phyloP scores from a whole-genome alignment of 2,113 vertebrate genomes.

The Istiophorus platypterus region DNA sequence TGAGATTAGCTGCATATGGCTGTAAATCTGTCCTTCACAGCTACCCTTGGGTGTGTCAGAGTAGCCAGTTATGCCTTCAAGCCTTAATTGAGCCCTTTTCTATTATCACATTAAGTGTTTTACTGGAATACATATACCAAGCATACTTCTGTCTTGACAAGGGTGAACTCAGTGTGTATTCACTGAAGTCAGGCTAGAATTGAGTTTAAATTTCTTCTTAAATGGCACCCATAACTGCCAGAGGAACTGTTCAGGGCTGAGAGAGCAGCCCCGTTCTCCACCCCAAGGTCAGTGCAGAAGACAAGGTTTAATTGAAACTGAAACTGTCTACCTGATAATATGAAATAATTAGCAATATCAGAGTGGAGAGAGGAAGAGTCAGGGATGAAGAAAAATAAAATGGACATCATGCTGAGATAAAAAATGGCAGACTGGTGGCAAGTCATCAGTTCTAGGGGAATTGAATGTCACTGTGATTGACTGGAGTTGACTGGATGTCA shows the following conservation, averaged over 20 bases:
- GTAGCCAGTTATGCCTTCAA: constrained; percentile 66
- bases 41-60: constrained; percentile 46
- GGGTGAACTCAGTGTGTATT: constrained; percentile 67
- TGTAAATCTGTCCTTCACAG: constrained; percentile 73
- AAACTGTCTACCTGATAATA: constrained; percentile 85
- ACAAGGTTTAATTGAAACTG: constrained; percentile 85
- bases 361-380: constrained; percentile 66
- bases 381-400: constrained; percentile 77
- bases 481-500: constrained; percentile 68
- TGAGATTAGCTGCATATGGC: constrained; percentile 68
- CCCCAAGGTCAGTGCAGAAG: constrained; percentile 79
- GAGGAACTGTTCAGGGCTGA: constrained; percentile 58
- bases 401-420: constrained; percentile 75
- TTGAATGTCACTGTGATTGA: constrained; percentile 80
- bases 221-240: constrained; percentile 72
- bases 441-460: constrained; percentile 70
- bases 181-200: constrained; percentile 73
- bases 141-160: constrained; percentile 64
- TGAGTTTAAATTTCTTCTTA: constrained; percentile 79
- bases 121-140: constrained; percentile 64
- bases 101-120: constrained; percentile 80
- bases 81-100: constrained; percentile 79
- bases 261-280: constrained; percentile 60
- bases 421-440: constrained; percentile 61
- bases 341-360: constrained; percentile 87